Evolutionary conservation across 2,113 vertebrate species (phyloP), one percentile per base, ranked within the genome.

Genomic region (Saguinus midas): DNA sequence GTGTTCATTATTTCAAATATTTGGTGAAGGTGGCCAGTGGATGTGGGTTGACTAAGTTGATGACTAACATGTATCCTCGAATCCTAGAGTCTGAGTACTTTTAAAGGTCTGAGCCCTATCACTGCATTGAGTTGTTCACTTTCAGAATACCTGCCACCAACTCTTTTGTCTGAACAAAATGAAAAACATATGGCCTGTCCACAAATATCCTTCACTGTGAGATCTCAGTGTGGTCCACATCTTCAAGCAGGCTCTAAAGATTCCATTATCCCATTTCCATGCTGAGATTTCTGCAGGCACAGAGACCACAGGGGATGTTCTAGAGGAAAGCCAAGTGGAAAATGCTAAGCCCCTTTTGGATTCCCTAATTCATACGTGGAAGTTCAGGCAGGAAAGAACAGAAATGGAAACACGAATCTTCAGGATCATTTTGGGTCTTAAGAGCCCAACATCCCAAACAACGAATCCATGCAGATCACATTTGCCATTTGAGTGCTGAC

Each of bases 321-420:
- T 0, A 95, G 50, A 91, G 25, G 27, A 3, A 78, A 79, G n/a
- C 50, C 68, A 48, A 45, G 13, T 52, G 14, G 70, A 29, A 20
- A 68, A 52, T 23, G 45, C 40, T 86, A 52, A 66, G 58, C 12
- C 29, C 13, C 9, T 82, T 91, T 68, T 66, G 14, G 29, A 89
- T 61, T 87, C 40, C n/a, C 81, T 79, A 61, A 86, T 29, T 48
- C 25, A 35, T 43, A 95, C 43, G 1, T 40, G 17, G 40, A 83
- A 81, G 37, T 25, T 87, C 14, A 89, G 25, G 50, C 70, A 75
- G 66, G 25, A 88, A 50, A 66, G 57, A 64, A 61, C 20, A 61
- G 43, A 93, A 92, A 78, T 45, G 20, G 75, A 75, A 82, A 91
- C 27, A 78, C 55, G 78, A 72, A 84, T 86, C 95, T 93, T 82